phyloP scores from a whole-genome alignment of 1,140 invertebrate species.

The Acromyrmex charruanus region DNA sequence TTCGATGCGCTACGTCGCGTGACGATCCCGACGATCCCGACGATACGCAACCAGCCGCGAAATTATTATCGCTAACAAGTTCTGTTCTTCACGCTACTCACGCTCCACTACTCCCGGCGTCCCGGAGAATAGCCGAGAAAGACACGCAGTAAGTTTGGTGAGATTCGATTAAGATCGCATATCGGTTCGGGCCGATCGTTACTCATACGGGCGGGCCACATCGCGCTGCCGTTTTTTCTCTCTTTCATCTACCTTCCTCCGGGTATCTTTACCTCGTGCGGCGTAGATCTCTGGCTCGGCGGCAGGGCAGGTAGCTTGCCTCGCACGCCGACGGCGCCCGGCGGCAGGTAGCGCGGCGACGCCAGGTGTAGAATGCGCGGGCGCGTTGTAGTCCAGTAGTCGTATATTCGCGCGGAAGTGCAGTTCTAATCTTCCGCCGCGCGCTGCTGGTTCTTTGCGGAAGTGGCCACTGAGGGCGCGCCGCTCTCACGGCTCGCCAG shows the following conservation, averaged over 20 bases:
- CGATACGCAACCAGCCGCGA: conserved; percentile 66
- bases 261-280: not conserved
- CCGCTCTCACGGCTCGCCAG: conserved; percentile 55
- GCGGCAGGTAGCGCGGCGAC: not conserved
- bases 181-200: conserved; percentile 1
- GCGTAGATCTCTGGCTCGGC: not conserved
- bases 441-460: conserved; percentile 60
- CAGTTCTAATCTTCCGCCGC: conserved; percentile 44
- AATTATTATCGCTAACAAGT: conserved; percentile 51
- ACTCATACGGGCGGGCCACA: not conserved
- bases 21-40: conserved; percentile 49
- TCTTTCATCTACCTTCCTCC: not conserved
- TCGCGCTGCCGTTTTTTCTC: not conserved
- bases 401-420: conserved; percentile 68
- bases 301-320: not conserved
- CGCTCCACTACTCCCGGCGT: conserved; percentile 59
- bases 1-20: conserved; percentile 19
- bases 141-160: conserved; percentile 72
- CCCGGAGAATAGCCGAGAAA: conserved; percentile 62
- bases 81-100: not conserved
- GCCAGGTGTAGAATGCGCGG: not conserved
- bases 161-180: not conserved
- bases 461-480: conserved; percentile 72
- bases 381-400: not conserved
- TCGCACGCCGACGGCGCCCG: not conserved